Base-by-base conservation (phyloP, 1,140 invertebrate species). In the Papilio polytes region DNA sequence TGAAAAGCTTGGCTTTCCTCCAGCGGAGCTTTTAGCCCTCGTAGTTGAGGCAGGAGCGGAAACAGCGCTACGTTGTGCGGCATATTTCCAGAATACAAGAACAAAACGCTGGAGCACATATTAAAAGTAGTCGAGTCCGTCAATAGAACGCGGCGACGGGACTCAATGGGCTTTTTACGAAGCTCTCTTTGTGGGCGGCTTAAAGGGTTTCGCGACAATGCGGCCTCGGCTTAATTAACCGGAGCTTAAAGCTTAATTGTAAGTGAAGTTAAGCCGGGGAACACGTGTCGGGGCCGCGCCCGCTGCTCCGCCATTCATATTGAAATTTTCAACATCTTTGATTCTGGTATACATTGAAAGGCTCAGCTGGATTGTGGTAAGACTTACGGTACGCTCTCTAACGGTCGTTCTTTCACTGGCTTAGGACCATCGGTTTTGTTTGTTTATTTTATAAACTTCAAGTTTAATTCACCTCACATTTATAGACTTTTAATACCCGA, bases 181-280 rank as follows among this genome's bases (percentile, higher is more conserved):
- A 85, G 88, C 88, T 88, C 83, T 83, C 87, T 90, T 94, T 94
- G 90, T 92, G 87, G 87, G 85, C 86, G 86, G 90, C 89, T 93
- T 90, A 91, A 92, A 92, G 91, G 92, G 91, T 89, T 88, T 89
- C 86, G 88, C 89, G 89, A 93, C 91, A 92, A 92, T 91, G 88
- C 88, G 84, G 85, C 84, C 90, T 82, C 85, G 86, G 90, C 89
- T 94, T 92, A 94, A 94, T 94, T 94, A 94, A 93, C 91, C 92
- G 87, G 88, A 85, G 89, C 87, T 92, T 93, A 91, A 94, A 92
- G 91, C 91, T 94, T 93, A 94, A 92, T 93, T 93, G 91, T 92
- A 87, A 94, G 91, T 92, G 88, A 88, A 91, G 90, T 91, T 93
- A 91, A 93, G 91, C 91, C 86, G 84, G 72, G 85, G 85, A 90